Conservation (phyloP, 2,113 vertebrate genomes). For the Cathartes aura region DNA sequence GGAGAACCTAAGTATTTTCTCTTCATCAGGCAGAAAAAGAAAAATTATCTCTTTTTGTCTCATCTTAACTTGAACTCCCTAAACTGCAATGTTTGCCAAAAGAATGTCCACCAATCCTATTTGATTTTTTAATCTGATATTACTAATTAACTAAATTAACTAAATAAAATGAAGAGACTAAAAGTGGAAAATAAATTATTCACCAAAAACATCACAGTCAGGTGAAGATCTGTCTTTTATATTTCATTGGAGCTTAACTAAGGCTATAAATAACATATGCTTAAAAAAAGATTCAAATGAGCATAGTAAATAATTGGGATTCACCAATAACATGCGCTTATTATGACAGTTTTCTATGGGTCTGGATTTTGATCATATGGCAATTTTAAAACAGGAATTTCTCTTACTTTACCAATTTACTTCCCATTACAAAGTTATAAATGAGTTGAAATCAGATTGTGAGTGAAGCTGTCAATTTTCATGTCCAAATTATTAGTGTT, state of each 20-base stretch:
- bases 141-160: background rate
- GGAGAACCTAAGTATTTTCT: background rate
- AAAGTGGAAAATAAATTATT: background rate
- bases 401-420: background rate
- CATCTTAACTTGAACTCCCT: background rate
- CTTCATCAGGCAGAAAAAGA: background rate
- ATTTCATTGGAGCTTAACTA: background rate
- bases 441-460: background rate
- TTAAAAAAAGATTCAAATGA: background rate
- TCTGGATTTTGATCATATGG: background rate
- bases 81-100: background rate
- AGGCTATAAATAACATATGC: background rate
- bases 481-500: background rate
- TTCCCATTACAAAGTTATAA: background rate
- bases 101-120: background rate
- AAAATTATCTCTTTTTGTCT: background rate
- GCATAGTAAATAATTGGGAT: background rate
- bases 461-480: background rate
- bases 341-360: background rate
- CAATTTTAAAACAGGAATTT: background rate
- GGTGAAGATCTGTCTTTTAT: background rate
- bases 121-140: background rate
- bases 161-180: background rate
- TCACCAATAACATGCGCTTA: background rate
- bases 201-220: background rate